These are phyloP conservation scores for Pediacus dermestoides DNA, from an alignment of 2,888 invertebrate genomes.

Conservation along the genomic window DNA sequence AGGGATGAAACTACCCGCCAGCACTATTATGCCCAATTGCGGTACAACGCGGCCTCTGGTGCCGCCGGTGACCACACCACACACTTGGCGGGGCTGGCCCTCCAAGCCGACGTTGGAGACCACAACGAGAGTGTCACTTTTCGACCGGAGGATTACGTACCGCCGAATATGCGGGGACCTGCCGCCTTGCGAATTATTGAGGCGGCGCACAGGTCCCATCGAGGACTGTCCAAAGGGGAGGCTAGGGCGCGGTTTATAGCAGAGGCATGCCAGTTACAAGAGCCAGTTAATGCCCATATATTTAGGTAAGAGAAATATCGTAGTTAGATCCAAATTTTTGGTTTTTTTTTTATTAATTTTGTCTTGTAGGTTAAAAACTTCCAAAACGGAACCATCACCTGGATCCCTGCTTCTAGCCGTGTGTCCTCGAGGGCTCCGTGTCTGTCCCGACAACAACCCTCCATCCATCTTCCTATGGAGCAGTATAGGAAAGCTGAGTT, in stretches of 20 bases:
- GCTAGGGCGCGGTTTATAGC: slow-evolving; percentile 86
- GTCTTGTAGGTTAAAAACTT: slow-evolving; percentile 63
- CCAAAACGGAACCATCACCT: slow-evolving; percentile 70
- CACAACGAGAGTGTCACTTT: slow-evolving; percentile 64
- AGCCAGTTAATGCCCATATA: slow-evolving; percentile 86
- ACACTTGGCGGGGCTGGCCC: slow-evolving; percentile 74
- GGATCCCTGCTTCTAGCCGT: slow-evolving; percentile 86
- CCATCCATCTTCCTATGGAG: slow-evolving; percentile 88
- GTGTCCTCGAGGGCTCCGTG: slow-evolving; percentile 87
- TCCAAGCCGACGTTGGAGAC: slow-evolving; percentile 92
- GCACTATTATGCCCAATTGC: slow-evolving; percentile 92
- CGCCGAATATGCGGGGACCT: slow-evolving; percentile 60
- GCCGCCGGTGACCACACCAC: slow-evolving; percentile 64
- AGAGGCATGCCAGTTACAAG: slow-evolving; percentile 78
- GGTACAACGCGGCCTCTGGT: slow-evolving; percentile 77
- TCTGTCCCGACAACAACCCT: slow-evolving; percentile 71
- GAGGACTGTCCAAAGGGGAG: slow-evolving; percentile 70
- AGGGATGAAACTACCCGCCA: slow-evolving; percentile 89
- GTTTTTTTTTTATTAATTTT: too few species aligned
- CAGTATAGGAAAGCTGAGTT: slow-evolving; percentile 90
- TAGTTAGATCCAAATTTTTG: too few species aligned
- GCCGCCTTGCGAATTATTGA: slow-evolving; percentile 60
- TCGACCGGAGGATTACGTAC: slow-evolving; percentile 82
- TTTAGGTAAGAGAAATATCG: slow-evolving; percentile 53
- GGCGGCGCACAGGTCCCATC: slow-evolving; percentile 76